phyloP scores from a whole-genome alignment of 2,113 vertebrate species.

The Rousettus leschenaultii region DNA sequence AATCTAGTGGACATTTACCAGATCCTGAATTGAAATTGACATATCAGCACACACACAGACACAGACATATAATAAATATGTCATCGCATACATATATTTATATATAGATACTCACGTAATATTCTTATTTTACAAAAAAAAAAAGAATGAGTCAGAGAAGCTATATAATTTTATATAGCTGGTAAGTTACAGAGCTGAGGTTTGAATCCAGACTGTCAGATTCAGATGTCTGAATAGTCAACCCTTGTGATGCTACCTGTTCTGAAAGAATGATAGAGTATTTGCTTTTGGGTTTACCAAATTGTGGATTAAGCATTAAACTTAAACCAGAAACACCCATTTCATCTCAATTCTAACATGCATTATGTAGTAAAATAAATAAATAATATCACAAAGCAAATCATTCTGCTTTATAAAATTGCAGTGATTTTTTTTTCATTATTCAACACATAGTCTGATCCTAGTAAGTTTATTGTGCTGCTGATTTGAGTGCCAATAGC shows the following conservation, averaged over 20 bases:
- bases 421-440: slow-evolving; percentile 50
- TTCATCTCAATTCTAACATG: slow-evolving; percentile 39
- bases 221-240: background rate
- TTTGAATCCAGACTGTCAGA: background rate
- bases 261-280: slow-evolving; percentile 31
- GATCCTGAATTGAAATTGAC: background rate
- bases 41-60: background rate
- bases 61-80: background rate
- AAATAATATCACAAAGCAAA: slow-evolving; percentile 61
- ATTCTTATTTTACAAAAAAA: background rate
- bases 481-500: slow-evolving; percentile 68
- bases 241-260: background rate
- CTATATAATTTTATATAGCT: background rate
- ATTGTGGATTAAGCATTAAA: slow-evolving; percentile 31
- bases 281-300: slow-evolving; percentile 23
- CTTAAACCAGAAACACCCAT: slow-evolving; percentile 47
- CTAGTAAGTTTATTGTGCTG: slow-evolving; percentile 65
- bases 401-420: slow-evolving; percentile 62
- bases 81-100: background rate
- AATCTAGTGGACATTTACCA: background rate
- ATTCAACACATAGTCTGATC: slow-evolving; percentile 45
- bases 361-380: slow-evolving; percentile 62
- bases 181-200: background rate
- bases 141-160: background rate
- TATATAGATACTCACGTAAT: background rate